Evolutionary conservation across 2,113 vertebrate species (phyloP).

Genomic region (Brachionichthys hirsutus): DNA sequence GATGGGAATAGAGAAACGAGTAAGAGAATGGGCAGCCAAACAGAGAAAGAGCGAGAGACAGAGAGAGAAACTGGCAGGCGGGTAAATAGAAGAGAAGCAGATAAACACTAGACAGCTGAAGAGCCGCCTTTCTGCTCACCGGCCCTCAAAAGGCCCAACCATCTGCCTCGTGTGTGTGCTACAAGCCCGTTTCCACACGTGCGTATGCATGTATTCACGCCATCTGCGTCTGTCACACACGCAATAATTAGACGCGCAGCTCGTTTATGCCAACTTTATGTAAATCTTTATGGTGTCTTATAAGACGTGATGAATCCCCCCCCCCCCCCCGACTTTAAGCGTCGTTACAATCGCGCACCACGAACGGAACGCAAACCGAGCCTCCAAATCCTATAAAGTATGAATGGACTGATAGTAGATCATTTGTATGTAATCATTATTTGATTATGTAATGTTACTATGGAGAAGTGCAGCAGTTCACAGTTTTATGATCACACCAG

Average conservation of each 20-base stretch:
- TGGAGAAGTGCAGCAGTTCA: neutral
- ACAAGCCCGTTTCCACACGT: constrained; percentile 14
- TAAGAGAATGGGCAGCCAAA: constrained; percentile 24
- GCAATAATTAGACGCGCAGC: neutral
- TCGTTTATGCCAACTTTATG: neutral
- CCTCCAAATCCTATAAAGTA: neutral
- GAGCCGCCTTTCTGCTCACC: constrained; percentile 32
- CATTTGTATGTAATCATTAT: too few relatives aligned
- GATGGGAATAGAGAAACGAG: constrained; percentile 33
- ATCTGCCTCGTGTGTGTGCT: constrained; percentile 39
- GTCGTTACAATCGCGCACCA: neutral
- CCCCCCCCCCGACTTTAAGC: neutral
- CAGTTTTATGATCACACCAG: neutral
- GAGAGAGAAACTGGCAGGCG: constrained; percentile 39
- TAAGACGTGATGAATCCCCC: too few relatives aligned
- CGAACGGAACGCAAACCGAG: neutral
- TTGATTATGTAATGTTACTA: neutral
- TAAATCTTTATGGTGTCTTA: too few relatives aligned
- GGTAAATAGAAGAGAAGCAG: constrained; percentile 38
- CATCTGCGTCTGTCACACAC: neutral
- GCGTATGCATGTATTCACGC: constrained; percentile 1
- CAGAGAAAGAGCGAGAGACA: too few relatives aligned
- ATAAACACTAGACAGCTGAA: constrained; percentile 52
- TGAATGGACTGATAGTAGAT: too few relatives aligned
- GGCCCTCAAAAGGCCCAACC: constrained; percentile 21